A percentile compares a stretch with the other conserved stretches of the same genome.
phyloP scores from a whole-genome alignment of 1,140 invertebrate genomes.

The Venustaconcha ellipsiformis region DNA sequence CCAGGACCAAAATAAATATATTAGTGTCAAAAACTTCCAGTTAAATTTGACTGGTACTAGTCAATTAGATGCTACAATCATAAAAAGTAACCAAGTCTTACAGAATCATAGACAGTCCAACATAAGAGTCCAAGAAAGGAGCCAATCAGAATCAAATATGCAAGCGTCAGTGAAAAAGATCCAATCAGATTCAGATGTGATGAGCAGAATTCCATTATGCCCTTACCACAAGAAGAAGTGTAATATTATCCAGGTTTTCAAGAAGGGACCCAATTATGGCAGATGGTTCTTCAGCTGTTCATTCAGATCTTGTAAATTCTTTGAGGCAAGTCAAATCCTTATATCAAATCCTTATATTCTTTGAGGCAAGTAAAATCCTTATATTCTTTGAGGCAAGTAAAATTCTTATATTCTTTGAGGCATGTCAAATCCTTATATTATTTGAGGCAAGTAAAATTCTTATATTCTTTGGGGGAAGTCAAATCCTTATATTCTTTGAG shows the following conservation, averaged over 20 bases:
- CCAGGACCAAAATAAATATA: no score
- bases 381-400: neutral
- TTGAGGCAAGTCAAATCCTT: conserved; percentile 40
- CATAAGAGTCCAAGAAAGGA: no score
- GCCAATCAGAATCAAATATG: no score
- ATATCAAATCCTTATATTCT: conserved; percentile 14
- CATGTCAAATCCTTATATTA: no score
- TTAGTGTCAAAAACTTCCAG: no score
- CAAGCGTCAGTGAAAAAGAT: no score
- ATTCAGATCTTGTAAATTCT: conserved; percentile 56
- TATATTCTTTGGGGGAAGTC: conserved; percentile 52
- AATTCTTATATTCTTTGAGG: neutral
- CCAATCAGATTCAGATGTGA: no score
- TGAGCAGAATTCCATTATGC: conserved; percentile 42
- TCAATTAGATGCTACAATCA: no score
- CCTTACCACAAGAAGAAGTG: conserved; percentile 48
- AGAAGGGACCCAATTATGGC: conserved; percentile 55
- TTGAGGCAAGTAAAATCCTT: neutral
- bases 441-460: conserved; percentile 32
- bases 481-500: conserved; percentile 14
- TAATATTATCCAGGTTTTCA: conserved; percentile 48
- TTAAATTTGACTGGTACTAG: no score
- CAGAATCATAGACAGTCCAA: no score
- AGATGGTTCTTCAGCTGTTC: conserved; percentile 60
- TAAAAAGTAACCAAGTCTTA: no score